Evolutionary conservation across 2,797 vertebrate species (phyloP), one percentile per base, ranked within the genome.

Genomic region (Trichosurus vulpecula): DNA sequence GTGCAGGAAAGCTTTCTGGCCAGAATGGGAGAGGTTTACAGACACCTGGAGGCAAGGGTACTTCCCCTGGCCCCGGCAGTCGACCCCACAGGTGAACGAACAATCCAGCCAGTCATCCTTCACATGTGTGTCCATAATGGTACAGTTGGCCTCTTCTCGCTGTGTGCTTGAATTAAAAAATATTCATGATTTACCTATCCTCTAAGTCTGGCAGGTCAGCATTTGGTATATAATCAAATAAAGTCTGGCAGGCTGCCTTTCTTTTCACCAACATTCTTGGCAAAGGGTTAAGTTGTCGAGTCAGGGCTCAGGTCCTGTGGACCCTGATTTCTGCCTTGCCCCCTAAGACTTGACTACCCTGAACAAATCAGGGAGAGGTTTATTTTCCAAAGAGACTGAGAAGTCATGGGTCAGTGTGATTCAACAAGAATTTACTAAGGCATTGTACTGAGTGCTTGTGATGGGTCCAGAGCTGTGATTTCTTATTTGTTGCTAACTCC

Each of bases 1-100:
- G 97, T 98, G 99, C 30, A 99, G 98, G 19, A 98, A 96, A 89
- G 97, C 98, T 51, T 95, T 98, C 96, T 98, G 98, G 54, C 98
- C 98, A 87, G 98, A 98, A 56, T 94, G 96, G 0, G 97, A 98
- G 95, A 99, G 96, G 95, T 98, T 99, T 90, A 99, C 99, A 16
- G 97, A 98, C 93, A 98, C 99, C 97, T 97, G 98, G 92, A 99
- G 99, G 96, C 99, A 99, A 0, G 98, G 99, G 97, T 98, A 98
- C 6, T 96, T 97, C 96, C 98, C 98, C 97, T 98, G 98, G 25
- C 98, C 98, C 94, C 95, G 81, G 95, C 97, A 97, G 27, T 94
- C 96, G 25, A 92, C 87, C 6, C 96, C 97, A 53, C 98, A 98
- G 90, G 96, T 92, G 61, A 98, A 97, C 3, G 96, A 74, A 96